These are phyloP conservation scores for Pheosia gnoma DNA, from an alignment of 2,888 invertebrate species.

Conservation along the genomic window DNA sequence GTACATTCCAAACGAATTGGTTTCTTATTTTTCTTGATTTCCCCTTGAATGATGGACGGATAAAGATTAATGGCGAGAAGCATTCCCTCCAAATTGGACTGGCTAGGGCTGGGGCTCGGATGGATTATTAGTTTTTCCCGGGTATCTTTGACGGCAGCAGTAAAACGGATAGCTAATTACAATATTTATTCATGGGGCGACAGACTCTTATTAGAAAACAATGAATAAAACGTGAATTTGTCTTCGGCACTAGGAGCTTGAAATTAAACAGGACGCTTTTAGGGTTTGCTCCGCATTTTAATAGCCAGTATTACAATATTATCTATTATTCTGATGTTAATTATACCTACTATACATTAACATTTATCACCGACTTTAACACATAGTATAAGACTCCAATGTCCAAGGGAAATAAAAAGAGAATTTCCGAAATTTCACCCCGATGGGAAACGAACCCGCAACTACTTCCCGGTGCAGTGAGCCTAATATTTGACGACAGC, in stretches of 20 bases:
- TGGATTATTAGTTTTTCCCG: constrained; percentile 68
- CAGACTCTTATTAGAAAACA: constrained; percentile 49
- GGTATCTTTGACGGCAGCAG: constrained; percentile 30
- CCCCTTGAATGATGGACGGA: constrained; percentile 57
- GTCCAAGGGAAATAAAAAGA: too few species aligned
- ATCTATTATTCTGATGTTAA: constrained; percentile 3
- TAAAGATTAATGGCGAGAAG: constrained; percentile 67
- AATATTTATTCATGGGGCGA: constrained; percentile 56
- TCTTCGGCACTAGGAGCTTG: constrained; percentile 37
- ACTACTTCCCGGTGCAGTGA: too few species aligned
- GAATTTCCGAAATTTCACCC: too few species aligned
- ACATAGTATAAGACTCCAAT: too few species aligned
- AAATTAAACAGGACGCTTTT: constrained; percentile 34
- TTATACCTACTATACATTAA: too few species aligned
- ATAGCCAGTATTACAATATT: constrained; percentile 17
- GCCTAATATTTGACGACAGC: too few species aligned
- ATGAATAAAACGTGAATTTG: constrained; percentile 53
- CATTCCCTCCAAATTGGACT: constrained; percentile 68
- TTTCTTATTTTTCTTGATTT: constrained; percentile 50
- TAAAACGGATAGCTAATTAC: constrained; percentile 48
- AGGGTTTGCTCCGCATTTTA: constrained; percentile 30
- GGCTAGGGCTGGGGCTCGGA: constrained; percentile 34
- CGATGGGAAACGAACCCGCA: too few species aligned
- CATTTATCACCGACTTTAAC: too few species aligned
- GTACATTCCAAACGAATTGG: constrained; percentile 21